Evolutionary conservation across 2,797 vertebrate species (phyloP).

Genomic region (Xenentodon cancila): DNA sequence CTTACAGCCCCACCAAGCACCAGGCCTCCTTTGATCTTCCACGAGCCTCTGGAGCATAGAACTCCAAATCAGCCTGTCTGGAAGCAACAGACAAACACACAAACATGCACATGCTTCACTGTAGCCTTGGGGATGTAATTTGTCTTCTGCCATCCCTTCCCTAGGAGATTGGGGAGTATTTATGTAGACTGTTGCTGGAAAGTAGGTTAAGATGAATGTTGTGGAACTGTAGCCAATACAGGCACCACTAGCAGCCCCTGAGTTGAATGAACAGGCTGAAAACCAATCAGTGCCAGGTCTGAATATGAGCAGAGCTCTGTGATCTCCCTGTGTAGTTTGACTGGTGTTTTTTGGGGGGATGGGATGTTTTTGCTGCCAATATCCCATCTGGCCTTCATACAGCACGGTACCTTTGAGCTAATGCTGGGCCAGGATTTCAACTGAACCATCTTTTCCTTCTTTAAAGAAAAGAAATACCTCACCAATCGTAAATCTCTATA

Average conservation of each 20-base stretch:
- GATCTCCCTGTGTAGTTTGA: slow-evolving; percentile 5
- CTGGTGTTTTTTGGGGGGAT: slow-evolving; percentile 24
- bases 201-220: slow-evolving; percentile 81
- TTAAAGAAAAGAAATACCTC: slow-evolving; percentile 6
- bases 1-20: slow-evolving; percentile 17
- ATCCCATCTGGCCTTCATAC: slow-evolving; percentile 29
- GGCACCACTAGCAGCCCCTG: slow-evolving; percentile 53
- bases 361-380: slow-evolving; percentile 15
- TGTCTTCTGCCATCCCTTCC: slow-evolving; percentile 68
- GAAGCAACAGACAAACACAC: slow-evolving; percentile 35
- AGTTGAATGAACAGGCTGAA: slow-evolving; percentile 28
- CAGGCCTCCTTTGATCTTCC: slow-evolving; percentile 46
- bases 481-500: slow-evolving; percentile 1
- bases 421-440: slow-evolving; percentile 12
- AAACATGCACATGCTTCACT: slow-evolving; percentile 38
- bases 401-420: neutral
- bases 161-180: slow-evolving; percentile 66
- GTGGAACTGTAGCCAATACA: slow-evolving; percentile 45
- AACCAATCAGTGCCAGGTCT: slow-evolving; percentile 22
- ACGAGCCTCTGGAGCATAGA: slow-evolving; percentile 30
- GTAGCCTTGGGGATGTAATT: slow-evolving; percentile 69
- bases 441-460: slow-evolving; percentile 11
- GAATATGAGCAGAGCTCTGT: neutral
- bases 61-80: slow-evolving; percentile 54
- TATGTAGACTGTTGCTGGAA: slow-evolving; percentile 80